Evolutionary conservation across 2,113 vertebrate species (phyloP).

Genomic region (Mellivora capensis): DNA sequence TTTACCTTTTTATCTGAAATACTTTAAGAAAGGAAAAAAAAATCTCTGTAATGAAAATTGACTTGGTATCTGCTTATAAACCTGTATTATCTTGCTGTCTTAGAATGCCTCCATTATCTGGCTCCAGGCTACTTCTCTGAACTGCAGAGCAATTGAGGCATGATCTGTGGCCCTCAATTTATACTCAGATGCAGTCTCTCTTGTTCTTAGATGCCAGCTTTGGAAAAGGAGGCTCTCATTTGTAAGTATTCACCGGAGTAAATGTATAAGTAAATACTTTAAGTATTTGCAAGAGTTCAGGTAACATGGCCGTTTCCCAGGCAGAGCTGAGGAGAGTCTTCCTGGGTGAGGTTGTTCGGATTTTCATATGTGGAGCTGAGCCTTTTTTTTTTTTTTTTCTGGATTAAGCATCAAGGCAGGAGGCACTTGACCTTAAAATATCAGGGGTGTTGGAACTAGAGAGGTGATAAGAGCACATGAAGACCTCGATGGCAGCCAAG

Average conservation of each 20-base stretch:
- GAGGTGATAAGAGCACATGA: neutral
- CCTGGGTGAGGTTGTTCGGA: neutral
- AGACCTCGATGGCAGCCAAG: neutral
- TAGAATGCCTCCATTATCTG: neutral
- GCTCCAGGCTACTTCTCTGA: neutral
- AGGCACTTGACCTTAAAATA: constrained; percentile 9
- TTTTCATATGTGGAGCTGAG: neutral
- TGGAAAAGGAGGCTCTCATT: neutral
- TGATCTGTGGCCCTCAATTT: neutral
- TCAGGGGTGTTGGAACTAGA: neutral
- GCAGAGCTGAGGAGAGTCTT: neutral
- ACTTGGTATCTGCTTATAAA: neutral
- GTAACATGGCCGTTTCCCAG: neutral
- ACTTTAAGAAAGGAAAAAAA: neutral
- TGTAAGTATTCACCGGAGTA: neutral
- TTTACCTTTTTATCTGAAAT: constrained; percentile 14
- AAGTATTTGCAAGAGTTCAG: neutral
- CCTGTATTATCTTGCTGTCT: neutral
- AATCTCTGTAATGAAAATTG: neutral
- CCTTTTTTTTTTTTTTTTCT: neutral
- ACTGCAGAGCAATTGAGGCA: neutral
- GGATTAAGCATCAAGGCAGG: neutral
- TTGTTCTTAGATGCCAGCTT: neutral
- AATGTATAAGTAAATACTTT: neutral
- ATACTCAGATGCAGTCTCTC: neutral